These are phyloP conservation scores for Trachelus troglodyta DNA, from an alignment of 2,888 invertebrate species.

Conservation along the genomic window DNA sequence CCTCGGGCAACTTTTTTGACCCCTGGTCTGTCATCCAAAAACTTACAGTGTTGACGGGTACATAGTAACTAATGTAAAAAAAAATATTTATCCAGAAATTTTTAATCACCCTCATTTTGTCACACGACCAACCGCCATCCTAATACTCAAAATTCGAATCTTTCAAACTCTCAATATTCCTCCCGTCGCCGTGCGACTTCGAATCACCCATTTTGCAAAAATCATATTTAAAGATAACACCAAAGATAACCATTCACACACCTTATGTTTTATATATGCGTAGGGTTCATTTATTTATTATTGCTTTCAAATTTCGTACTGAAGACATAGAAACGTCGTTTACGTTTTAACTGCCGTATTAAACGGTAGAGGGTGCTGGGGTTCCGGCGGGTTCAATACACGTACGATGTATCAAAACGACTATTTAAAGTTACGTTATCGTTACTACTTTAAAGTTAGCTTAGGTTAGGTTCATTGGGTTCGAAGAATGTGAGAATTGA, in stretches of 20 bases:
- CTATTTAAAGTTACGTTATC: not conserved
- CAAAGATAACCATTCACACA: constrained; percentile 21
- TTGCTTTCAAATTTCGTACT: constrained; percentile 65
- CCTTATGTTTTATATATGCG: constrained; percentile 37
- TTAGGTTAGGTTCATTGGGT: not conserved
- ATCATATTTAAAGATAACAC: not conserved
- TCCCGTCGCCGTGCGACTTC: not conserved
- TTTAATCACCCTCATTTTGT: not conserved
- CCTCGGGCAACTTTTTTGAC: not conserved
- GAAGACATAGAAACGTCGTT: constrained; percentile 35
- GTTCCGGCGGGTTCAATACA: constrained; percentile 6
- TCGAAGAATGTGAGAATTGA: not conserved
- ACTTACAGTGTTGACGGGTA: no score
- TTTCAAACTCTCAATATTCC: not conserved
- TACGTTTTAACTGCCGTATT: constrained; percentile 10
- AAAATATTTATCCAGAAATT: not conserved
- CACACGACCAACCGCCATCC: not conserved
- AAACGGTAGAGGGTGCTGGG: constrained; percentile 7
- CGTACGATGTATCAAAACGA: not conserved
- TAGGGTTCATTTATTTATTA: constrained; percentile 60
- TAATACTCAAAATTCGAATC: no score
- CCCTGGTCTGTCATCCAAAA: no score
- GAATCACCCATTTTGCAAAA: not conserved
- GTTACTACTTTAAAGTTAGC: no score
- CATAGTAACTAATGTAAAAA: not conserved